Conservation (phyloP, 2,888 invertebrate species). For the Onchidella celtica region DNA sequence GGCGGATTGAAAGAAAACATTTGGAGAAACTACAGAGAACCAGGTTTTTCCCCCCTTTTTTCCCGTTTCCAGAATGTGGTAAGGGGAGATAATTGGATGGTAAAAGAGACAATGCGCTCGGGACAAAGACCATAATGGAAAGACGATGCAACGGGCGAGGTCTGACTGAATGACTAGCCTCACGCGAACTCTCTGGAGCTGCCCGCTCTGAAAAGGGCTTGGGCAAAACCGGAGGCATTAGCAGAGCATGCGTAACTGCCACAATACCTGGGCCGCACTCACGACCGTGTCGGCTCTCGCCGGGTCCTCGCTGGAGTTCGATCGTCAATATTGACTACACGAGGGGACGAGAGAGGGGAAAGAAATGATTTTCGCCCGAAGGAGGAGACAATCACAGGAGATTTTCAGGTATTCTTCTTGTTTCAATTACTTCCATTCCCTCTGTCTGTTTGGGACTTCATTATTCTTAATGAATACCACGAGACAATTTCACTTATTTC, state of each 20-base stretch:
- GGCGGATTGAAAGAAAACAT: constrained; percentile 47
- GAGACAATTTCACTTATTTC: background rate
- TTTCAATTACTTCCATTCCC: background rate
- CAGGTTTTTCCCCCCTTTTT: no score
- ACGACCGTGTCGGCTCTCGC: constrained; percentile 10
- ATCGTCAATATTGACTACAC: constrained; percentile 4
- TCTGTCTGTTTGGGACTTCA: background rate
- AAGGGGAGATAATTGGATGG: constrained; percentile 44
- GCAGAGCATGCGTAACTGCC: constrained; percentile 29
- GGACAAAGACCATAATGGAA: constrained; percentile 40
- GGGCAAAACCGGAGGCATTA: constrained; percentile 34
- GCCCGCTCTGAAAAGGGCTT: constrained; percentile 24
- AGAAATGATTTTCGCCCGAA: background rate
- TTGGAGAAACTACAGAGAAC: constrained; percentile 31
- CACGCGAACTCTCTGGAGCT: constrained; percentile 24
- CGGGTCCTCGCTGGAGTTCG: background rate
- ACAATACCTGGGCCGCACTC: constrained; percentile 36
- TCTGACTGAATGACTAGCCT: constrained; percentile 21
- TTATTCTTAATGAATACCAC: constrained; percentile 18
- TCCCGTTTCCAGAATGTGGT: constrained; percentile 31
- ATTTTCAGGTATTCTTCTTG: constrained; percentile 11
- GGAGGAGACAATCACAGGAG: constrained; percentile 5
- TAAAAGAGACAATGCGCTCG: constrained; percentile 38
- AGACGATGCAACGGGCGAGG: constrained; percentile 12
- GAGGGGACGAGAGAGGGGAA: no score